A percentile compares a stretch with the other conserved stretches of the same genome.
phyloP scores from a whole-genome alignment of 1,140 invertebrate genomes.

The Drosophila nikananu region DNA sequence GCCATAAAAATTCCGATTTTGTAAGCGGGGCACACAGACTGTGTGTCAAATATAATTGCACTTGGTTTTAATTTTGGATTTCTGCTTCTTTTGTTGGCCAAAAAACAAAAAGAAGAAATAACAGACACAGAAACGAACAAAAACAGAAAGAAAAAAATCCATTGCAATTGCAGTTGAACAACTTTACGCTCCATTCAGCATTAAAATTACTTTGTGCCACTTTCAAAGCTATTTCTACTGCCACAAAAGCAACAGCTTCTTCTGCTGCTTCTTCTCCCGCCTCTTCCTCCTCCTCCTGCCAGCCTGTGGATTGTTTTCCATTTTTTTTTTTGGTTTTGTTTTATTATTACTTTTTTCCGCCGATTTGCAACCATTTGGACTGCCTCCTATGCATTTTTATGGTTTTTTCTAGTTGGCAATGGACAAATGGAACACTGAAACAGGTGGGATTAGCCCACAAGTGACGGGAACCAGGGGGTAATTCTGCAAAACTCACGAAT shows the following conservation, averaged over 20 bases:
- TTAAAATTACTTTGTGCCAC: slow-evolving; percentile 81
- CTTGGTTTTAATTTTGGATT: slow-evolving; percentile 52
- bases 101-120: slow-evolving; percentile 19
- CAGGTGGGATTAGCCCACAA: slow-evolving; percentile 14
- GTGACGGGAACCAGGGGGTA: neutral
- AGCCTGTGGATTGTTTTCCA: slow-evolving; percentile 32
- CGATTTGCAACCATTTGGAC: slow-evolving; percentile 20
- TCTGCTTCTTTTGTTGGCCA: slow-evolving; percentile 45
- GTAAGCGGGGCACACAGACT: slow-evolving; percentile 27
- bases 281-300: slow-evolving; percentile 18
- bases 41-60: slow-evolving; percentile 68
- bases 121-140: slow-evolving; percentile 14
- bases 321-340: slow-evolving; percentile 13
- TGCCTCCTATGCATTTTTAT: slow-evolving; percentile 27
- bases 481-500: slow-evolving; percentile 40
- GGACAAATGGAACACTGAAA: slow-evolving; percentile 10
- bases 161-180: slow-evolving; percentile 79
- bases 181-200: slow-evolving; percentile 82
- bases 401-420: slow-evolving; percentile 15
- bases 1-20: slow-evolving; percentile 18
- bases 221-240: slow-evolving; percentile 70
- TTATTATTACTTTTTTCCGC: slow-evolving; percentile 18
- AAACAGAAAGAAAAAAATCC: slow-evolving; percentile 37
- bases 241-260: slow-evolving; percentile 44
- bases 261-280: slow-evolving; percentile 29